These are phyloP conservation scores for Zosterops japonicus DNA, from an alignment of 2,113 vertebrate genomes.

Conservation along the genomic window DNA sequence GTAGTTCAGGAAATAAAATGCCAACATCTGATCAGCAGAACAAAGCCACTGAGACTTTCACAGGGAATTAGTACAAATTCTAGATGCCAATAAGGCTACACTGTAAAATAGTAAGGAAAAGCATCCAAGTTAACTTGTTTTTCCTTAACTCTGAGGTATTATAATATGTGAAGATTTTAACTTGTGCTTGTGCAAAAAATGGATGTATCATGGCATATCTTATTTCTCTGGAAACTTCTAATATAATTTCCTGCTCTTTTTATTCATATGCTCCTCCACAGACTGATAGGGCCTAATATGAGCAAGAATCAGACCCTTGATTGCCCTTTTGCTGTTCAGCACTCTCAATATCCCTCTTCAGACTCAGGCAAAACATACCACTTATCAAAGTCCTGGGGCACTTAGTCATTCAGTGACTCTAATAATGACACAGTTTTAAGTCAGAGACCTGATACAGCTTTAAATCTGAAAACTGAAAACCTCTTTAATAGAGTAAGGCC, in stretches of 20 bases:
- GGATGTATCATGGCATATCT: not conserved
- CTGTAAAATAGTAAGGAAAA: not conserved
- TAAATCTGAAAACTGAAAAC: not conserved
- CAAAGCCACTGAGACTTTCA: not conserved
- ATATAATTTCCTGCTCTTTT: not conserved
- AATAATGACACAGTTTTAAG: not conserved
- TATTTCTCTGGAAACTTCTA: not conserved
- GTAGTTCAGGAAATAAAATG: not conserved
- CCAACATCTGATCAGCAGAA: not conserved
- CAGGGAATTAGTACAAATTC: not conserved
- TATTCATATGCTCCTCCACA: not conserved
- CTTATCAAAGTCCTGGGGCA: not conserved
- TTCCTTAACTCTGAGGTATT: not conserved
- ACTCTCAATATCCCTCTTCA: not conserved
- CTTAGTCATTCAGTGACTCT: not conserved
- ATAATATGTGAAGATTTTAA: not conserved
- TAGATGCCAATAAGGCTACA: not conserved
- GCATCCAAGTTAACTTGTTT: not conserved
- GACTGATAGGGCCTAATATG: not conserved
- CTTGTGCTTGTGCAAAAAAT: not conserved
- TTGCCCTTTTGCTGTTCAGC: not conserved
- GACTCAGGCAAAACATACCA: not conserved
- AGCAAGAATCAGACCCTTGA: not conserved
- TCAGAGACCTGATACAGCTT: not conserved
- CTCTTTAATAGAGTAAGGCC: not conserved